phyloP scores from a whole-genome alignment of 2,113 vertebrate species.

The Centropus unirufus region DNA sequence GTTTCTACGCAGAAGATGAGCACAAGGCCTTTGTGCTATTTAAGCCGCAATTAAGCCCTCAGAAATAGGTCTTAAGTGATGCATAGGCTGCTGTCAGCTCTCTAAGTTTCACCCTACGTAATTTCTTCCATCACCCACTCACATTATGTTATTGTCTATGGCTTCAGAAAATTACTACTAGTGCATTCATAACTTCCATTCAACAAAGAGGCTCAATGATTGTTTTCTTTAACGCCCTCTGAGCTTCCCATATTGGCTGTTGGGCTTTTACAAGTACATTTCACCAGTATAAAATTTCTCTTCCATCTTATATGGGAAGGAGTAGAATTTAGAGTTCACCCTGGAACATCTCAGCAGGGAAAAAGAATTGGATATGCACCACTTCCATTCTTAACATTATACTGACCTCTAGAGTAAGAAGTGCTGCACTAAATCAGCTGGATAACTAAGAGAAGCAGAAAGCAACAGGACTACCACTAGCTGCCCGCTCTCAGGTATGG shows the following conservation, averaged over 20 bases:
- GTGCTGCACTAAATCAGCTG: neutral
- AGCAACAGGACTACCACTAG: neutral
- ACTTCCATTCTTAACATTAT: conserved; percentile 75
- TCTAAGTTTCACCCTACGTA: conserved; percentile 39
- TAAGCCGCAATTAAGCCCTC: conserved; percentile 37
- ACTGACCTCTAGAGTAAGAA: conserved; percentile 82
- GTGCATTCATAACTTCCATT: conserved; percentile 56
- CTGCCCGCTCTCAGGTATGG: neutral
- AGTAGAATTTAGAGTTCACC: conserved; percentile 54
- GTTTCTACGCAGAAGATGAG: neutral
- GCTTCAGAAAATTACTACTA: conserved; percentile 60
- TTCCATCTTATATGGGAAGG: conserved; percentile 27
- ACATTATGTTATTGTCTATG: conserved; percentile 54
- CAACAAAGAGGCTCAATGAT: conserved; percentile 60
- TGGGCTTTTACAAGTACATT: conserved; percentile 65
- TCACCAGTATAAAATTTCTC: conserved; percentile 43
- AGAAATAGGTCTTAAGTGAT: conserved; percentile 45
- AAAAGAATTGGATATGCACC: neutral
- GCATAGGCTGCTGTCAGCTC: conserved; percentile 54
- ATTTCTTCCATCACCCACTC: conserved; percentile 49
- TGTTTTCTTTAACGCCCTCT: conserved; percentile 65
- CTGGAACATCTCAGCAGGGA: conserved; percentile 36
- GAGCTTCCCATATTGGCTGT: conserved; percentile 63
- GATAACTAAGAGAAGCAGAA: neutral
- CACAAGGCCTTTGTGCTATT: neutral